Base-by-base conservation (phyloP, 2,888 invertebrate species). In the Cosmorhoe ocellata region DNA sequence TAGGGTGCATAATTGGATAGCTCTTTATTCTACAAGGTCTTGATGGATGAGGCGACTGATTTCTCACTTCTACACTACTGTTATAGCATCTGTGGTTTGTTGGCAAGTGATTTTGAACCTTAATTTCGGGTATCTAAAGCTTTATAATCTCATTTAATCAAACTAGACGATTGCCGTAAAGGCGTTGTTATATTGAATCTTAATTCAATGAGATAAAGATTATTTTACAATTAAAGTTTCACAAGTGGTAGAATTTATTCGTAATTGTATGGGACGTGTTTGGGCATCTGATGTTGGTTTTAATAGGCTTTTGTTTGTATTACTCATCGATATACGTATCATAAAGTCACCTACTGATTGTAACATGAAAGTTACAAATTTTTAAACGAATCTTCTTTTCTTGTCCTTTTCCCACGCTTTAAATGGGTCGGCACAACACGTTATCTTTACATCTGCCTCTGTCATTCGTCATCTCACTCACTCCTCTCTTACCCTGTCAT, bases 1-100 rank as follows among this genome's bases (percentile, higher is more conserved):
- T 79, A 77, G 69, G 69, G 67, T 51, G 47, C 51, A 58, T 74
- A 69, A 75, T 72, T 58, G 45, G 42, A 52, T 8, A 39, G 31
- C 27, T 43, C 22, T 43, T 46, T 34, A 39, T 30, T 31, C 14
- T 38, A 31, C 52, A 52, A 52, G 47, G 47, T 27, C 36, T 31
- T 43, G 31, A 45, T 40, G 44, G 14, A 44, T 30, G 34, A 38
- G 18, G 3, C 27, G 27, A 14, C 12, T 24, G n/a, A 24, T 9
- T 36, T 28, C 34, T 28, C 28, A 36, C 14, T 34, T 26, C 12
- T 13, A 11, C 11, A 4, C 6, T 26, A 42, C 27, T 34, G 10
- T 34, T n/a, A n/a, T n/a, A 5, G 2, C 10, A 8, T 24, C 38
- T 14, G 10, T 31, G 3, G 7, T 4, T 2, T 5, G 6, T 6